phyloP scores from a whole-genome alignment of 2,113 vertebrate genomes.

The Takifugu flavidus region DNA sequence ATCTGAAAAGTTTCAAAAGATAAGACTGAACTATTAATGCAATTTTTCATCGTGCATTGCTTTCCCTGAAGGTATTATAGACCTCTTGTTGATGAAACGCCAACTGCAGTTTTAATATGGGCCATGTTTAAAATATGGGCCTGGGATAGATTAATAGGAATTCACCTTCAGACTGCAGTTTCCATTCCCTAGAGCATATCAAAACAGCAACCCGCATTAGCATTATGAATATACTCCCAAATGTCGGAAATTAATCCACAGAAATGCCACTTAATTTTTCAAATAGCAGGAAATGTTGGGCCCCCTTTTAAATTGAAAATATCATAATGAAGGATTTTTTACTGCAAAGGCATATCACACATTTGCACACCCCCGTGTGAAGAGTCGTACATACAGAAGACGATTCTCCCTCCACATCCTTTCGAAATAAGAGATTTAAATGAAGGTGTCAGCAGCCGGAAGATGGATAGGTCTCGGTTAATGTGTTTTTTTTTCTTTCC shows the following conservation, averaged over 20 bases:
- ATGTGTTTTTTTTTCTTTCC: conserved; percentile 63
- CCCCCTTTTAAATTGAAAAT: conserved; percentile 62
- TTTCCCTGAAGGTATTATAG: conserved; percentile 48
- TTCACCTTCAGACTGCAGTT: conserved; percentile 47
- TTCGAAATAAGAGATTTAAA: conserved; percentile 74
- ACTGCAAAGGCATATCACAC: conserved; percentile 25
- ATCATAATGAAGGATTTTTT: conserved; percentile 65
- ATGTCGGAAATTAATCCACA: conserved; percentile 54
- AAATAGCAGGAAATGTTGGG: conserved; percentile 42
- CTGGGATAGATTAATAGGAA: conserved; percentile 58
- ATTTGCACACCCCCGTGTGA: conserved; percentile 16
- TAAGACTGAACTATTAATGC: conserved; percentile 21
- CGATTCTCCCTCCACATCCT: conserved; percentile 45
- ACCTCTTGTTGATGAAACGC: conserved; percentile 59
- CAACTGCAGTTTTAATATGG: conserved; percentile 60
- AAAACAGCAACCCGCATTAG: conserved; percentile 49
- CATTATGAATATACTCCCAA: conserved; percentile 49
- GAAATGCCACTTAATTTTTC: conserved; percentile 61
- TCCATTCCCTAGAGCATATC: conserved; percentile 45
- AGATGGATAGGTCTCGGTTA: conserved; percentile 75
- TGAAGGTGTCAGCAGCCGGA: conserved; percentile 66
- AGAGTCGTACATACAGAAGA: conserved; percentile 34
- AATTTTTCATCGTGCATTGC: conserved; percentile 49
- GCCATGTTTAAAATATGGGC: conserved; percentile 55
- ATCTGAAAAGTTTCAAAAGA: conserved; percentile 21